Evolutionary conservation across 2,113 vertebrate species (phyloP), one percentile per base, ranked within the genome.

Genomic region (Menidia beryllina): DNA sequence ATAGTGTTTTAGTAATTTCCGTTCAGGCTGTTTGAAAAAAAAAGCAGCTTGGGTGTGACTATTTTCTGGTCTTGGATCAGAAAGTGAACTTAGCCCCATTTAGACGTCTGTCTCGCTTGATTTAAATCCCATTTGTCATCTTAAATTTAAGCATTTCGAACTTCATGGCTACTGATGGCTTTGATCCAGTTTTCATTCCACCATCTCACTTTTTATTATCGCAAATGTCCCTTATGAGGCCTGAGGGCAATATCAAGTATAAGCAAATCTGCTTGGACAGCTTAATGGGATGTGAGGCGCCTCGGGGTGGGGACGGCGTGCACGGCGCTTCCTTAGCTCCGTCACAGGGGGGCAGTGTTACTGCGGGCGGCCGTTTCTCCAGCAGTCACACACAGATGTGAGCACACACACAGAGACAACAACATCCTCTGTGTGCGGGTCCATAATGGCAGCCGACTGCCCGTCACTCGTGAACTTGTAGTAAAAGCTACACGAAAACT

Each of bases 321-420:
- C 30, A 34, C 30, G 5, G 30, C 10, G 30, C 43, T 68, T 52
- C 39, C 39, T 11, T 4, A 8, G 0, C 2, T 39, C 0, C 1
- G 36, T 70, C 88, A 86, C 79, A n/a, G 0, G 84, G 79, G 69
- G 84, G 72, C 79, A 86, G 77, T 86, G 59, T 77, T 45, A 53
- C 69, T 59, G 49, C 69, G 49, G 67, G 7, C 5, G 51, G 34
- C 21, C 36, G 17, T 2, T 17, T 30, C 48, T 66, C 19, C 0
- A 7, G 17, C 21, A 17, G 2, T 10, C 14, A 15, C 52, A 60
- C 54, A 54, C 23, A 27, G n/a, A n/a, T n/a, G n/a, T n/a, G n/a
- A n/a, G n/a, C n/a, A 36, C 45, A 70, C 26, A 53, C 23, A 51
- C 49, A 72, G 11, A 72, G 26, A 62, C 59, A 64, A 83, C 73